Evolutionary conservation across 2,888 invertebrate genomes (phyloP), one percentile per base, ranked within the genome.

Genomic region (Neria commutata): DNA sequence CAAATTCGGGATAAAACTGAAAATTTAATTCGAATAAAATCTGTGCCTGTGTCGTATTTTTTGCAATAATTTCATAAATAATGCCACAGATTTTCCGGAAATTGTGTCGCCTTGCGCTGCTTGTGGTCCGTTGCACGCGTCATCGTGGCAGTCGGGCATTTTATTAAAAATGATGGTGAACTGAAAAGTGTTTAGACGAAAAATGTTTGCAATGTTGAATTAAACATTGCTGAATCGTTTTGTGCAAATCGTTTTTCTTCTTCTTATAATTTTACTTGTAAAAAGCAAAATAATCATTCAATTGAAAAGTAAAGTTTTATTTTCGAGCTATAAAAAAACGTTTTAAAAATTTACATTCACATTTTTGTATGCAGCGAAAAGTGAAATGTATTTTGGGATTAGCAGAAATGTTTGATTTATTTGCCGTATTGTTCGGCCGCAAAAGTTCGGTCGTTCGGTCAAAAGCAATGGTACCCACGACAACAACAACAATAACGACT

Each of bases 181-280:
- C 37, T 24, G 21, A 16, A 10, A 8, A 40, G 26, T 40, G 42
- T 40, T 40, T 52, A 16, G 40, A 26, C 40, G 40, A 52, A 52
- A 40, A 52, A 25, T 52, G 37, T 10, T 16, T 40, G 23, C 37
- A 45, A 45, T 45, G 21, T 11, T n/a, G n/a, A n/a, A n/a, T n/a
- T n/a, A n/a, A n/a, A n/a, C n/a, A n/a, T n/a, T n/a, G n/a, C n/a
- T n/a, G n/a, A n/a, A n/a, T n/a, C n/a, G n/a, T n/a, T n/a, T n/a
- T n/a, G n/a, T n/a, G 29, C 29, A 29, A 29, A 29, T 29, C 29
- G 11, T 29, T 29, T 29, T 6, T 29, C 11, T 29, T 29, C 11
- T 29, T 29, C 11, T 29, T 29, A 8, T 29, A 11, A 6, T 29
- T 6, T 29, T 29, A 29, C 6, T 29, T 29, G 6, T 29, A 29